Conservation (phyloP, 2,888 invertebrate genomes). For the Thymelicus sylvestris region DNA sequence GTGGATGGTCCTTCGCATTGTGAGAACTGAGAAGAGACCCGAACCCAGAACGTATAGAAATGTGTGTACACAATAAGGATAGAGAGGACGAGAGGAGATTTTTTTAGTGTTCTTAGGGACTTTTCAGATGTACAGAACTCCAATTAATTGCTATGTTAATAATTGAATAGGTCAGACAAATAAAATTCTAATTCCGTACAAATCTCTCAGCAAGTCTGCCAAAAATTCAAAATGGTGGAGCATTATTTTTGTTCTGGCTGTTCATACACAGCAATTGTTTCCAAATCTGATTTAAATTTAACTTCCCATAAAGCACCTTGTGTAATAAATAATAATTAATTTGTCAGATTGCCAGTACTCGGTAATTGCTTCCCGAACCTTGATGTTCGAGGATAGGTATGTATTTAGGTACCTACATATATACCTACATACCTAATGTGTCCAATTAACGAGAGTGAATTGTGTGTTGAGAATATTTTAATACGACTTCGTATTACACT, state of each 20-base stretch:
- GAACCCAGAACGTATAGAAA: too few relatives aligned
- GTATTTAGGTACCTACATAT: not conserved
- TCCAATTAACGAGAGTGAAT: slow-evolving; percentile 10
- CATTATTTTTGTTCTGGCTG: slow-evolving; percentile 23
- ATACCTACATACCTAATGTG: not conserved
- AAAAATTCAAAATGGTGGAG: slow-evolving; percentile 36
- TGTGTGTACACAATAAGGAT: too few relatives aligned
- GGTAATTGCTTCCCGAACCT: slow-evolving; percentile 40
- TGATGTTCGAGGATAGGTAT: slow-evolving; percentile 16
- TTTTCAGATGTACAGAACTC: too few relatives aligned
- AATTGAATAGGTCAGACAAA: not conserved
- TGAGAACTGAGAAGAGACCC: too few relatives aligned
- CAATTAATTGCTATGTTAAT: not conserved
- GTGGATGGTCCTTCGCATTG: too few relatives aligned
- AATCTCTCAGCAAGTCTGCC: slow-evolving; percentile 34
- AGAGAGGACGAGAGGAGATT: too few relatives aligned
- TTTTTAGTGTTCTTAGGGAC: too few relatives aligned
- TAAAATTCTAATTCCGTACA: slow-evolving; percentile 4
- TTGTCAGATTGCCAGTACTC: slow-evolving; percentile 40
- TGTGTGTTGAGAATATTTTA: not conserved
- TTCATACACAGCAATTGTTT: slow-evolving; percentile 38
- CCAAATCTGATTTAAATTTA: slow-evolving; percentile 39
- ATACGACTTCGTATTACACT: too few relatives aligned
- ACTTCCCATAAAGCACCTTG: slow-evolving; percentile 33
- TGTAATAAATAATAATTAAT: too few relatives aligned